Evolutionary conservation across 2,797 vertebrate species (phyloP), one percentile per base, ranked within the genome.

Genomic region (Pelochelys cantorii): DNA sequence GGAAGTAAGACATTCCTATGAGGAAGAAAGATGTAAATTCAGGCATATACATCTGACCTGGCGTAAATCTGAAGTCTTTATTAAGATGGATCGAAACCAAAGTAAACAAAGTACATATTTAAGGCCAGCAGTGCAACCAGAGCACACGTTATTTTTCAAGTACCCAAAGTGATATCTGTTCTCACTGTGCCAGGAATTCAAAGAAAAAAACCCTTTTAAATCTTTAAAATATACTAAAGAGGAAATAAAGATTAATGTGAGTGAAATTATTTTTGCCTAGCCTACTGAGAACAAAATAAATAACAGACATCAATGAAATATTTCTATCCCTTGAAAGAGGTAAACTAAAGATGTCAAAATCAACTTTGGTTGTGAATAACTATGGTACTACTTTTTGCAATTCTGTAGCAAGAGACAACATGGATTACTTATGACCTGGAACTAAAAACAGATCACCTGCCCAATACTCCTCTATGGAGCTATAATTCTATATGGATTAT

Each of bases 11-110:
- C 7, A 22, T 52, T 81, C 91, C 81, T 77, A 77, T 29, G 65
- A 75, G 79, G n/a, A 83, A 85, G 25, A n/a, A 75, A 83, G n/a
- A 90, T 48, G 29, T 9, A 84, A 81, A 85, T 52, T 62, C 68
- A 80, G 13, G 42, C 85, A 7, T 25, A 75, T 74, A 90, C 48
- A 79, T 59, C 55, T 42, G 53, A 77, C 17, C 0, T 0, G 4
- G 56, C 6, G 34, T 55, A 89, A 78, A 86, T 18, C 54, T 78
- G 48, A 75, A 91, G 88, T 34, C 13, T 56, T 31, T 11, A 84
- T 80, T 23, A 84, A 74, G 34, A 80, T 0, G 0, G 18, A 83
- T 53, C 79, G 54, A 90, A 96, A 93, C 18, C 2, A 74, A 95
- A 68, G 22, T 83, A 93, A 85, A 88, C 7, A 37, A 7, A 37